Evolutionary conservation across 2,888 invertebrate species (phyloP), one percentile per base, ranked within the genome.

Genomic region (Neria commutata): DNA sequence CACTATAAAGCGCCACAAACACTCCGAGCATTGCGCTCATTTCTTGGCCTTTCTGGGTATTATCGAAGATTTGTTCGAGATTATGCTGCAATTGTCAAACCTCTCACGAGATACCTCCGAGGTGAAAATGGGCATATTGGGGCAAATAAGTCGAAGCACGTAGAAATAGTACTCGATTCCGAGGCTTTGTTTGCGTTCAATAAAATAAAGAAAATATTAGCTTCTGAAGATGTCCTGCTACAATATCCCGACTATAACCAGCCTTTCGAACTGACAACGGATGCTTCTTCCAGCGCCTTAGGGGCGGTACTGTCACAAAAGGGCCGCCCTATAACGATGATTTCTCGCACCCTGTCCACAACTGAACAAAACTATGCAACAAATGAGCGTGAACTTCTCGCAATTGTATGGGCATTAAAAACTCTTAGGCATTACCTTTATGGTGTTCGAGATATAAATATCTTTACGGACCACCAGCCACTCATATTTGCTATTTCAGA

Each of bases 341-440:
- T 61, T 10, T 63, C 60, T 1, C 23, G 61, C 40, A 61, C 60
- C 16, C 47, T 61, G 17, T 58, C 61, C n/a, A 50, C 60, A 8
- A 57, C 56, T 10, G 60, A 63, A 47, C 50, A 61, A 48, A 52
- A 42, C 25, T 61, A 75, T 42, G 65, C 67, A 1, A 69, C 54
- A 1, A 60, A 56, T 19, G 52, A 60, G 23, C 60, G 56, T 2
- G 60, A 56, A 16, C 42, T 60, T 16, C 48, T 60, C 14, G 56
- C 60, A 5, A 61, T 57, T 23, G 47, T 57, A 16, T 60, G 56
- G 56, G 49, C 56, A 0, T 58, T 70, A 3, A 74, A 78, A 64
- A 71, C 73, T 46, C 76, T 80, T 25, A 52, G n/a, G 17, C 76
- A 76, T 6, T 78, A 78, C 47, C 24, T 80, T 5, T 78, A 76